Conservation (phyloP, 2,888 invertebrate species). For the Megaustenia siamemsis region DNA sequence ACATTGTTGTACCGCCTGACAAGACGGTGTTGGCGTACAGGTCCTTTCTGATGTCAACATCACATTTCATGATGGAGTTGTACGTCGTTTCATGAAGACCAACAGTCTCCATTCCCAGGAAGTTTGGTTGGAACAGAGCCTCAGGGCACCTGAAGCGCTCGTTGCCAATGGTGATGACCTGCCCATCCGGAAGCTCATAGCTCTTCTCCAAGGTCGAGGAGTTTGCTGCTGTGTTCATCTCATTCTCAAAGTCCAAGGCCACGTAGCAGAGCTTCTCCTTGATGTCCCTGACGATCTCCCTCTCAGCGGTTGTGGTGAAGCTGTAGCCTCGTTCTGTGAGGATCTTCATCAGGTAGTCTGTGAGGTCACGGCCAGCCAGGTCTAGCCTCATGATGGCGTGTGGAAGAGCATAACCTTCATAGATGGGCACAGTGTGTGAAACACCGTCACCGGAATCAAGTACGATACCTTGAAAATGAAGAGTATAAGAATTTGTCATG, state of each 20-base stretch:
- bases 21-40: constrained; percentile 84
- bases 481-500: too few species aligned
- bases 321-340: constrained; percentile 83
- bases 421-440: constrained; percentile 95
- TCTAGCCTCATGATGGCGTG: constrained; percentile 71
- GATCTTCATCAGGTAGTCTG: constrained; percentile 78
- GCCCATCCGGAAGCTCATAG: constrained; percentile 82
- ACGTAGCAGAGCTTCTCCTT: too few species aligned
- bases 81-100: constrained; percentile 75
- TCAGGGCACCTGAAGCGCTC: constrained; percentile 70
- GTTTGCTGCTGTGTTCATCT: constrained; percentile 88
- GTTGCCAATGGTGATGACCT: constrained; percentile 78
- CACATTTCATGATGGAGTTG: constrained; percentile 74
- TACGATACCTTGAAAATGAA: constrained; percentile 86
- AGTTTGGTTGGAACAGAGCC: constrained; percentile 74
- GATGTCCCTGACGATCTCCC: constrained; percentile 95
- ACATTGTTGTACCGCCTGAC: constrained; percentile 96
- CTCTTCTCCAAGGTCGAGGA: constrained; percentile 94
- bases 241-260: constrained; percentile 90
- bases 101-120: constrained; percentile 76
- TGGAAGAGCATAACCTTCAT: too few species aligned
- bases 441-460: constrained; percentile 97
- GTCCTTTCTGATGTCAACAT: constrained; percentile 73
- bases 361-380: constrained; percentile 71
- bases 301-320: constrained; percentile 91